Percentiles rank a stretch among this genome's conserved stretches.
These are phyloP conservation scores for Pavo muticus DNA, from an alignment of 2,113 vertebrate genomes.

Conservation along the genomic window DNA sequence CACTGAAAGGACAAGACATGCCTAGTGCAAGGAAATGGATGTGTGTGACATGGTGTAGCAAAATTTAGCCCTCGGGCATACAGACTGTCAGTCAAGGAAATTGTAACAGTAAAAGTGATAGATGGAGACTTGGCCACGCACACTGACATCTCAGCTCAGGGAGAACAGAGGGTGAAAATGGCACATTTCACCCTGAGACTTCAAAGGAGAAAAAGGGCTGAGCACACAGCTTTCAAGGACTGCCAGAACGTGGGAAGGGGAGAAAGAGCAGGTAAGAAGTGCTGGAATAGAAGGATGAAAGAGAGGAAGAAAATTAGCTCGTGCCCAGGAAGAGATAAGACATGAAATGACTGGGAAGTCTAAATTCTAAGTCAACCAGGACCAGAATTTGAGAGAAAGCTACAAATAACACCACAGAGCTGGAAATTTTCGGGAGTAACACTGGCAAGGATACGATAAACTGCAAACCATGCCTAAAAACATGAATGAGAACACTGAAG, in stretches of 20 bases:
- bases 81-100: background rate
- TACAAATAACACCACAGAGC: background rate
- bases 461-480: background rate
- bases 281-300: background rate
- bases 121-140: background rate
- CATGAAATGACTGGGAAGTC: fast-evolving
- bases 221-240: background rate
- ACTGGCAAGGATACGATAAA: background rate
- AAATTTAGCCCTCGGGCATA: background rate
- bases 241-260: background rate
- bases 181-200: background rate
- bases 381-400: background rate
- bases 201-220: background rate
- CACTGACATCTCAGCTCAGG: background rate
- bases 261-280: background rate
- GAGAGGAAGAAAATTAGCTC: background rate
- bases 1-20: background rate
- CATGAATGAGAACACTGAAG: background rate
- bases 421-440: background rate
- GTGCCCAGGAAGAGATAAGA: background rate
- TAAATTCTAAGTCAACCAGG: background rate
- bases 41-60: background rate
- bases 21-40: background rate
- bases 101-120: background rate
- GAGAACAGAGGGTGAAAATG: background rate